Conservation (phyloP, 2,113 vertebrate species). For the Chloropsis hardwickii region DNA sequence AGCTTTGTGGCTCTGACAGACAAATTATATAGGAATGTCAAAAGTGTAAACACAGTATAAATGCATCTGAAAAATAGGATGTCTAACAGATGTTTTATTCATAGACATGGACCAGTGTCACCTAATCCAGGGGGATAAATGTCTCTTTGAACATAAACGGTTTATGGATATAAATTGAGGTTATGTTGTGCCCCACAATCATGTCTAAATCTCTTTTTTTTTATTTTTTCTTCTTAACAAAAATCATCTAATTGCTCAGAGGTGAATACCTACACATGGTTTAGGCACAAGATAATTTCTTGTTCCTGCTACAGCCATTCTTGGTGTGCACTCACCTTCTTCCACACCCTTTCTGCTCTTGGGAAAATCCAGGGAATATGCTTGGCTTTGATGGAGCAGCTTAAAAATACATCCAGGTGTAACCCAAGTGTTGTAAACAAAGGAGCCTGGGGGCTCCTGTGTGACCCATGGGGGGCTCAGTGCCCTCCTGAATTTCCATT, state of each 20-base stretch:
- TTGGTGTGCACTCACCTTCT: background rate
- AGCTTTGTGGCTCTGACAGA: conserved; percentile 23
- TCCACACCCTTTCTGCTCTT: background rate
- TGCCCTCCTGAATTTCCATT: background rate
- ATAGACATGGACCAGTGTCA: background rate
- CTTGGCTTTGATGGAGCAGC: background rate
- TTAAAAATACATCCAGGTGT: background rate
- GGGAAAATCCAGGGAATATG: background rate
- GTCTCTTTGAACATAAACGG: background rate
- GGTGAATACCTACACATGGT: background rate
- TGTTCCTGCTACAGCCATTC: background rate
- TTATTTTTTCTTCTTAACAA: background rate
- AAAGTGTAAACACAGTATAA: conserved; percentile 1
- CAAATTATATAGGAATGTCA: background rate
- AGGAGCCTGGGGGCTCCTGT: background rate
- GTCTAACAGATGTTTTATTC: conserved; percentile 11
- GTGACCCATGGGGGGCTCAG: background rate
- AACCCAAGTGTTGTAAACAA: background rate
- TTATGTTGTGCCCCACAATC: background rate
- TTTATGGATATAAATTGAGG: background rate
- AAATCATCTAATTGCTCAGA: background rate
- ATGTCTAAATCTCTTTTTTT: background rate
- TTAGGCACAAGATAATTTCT: background rate
- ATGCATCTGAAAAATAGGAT: background rate
- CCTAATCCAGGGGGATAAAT: background rate